A percentile compares a stretch with the other conserved stretches of the same genome.
Evolutionary conservation across 2,888 invertebrate species (phyloP).

Genomic region (Hirtodrosophila cameraria): DNA sequence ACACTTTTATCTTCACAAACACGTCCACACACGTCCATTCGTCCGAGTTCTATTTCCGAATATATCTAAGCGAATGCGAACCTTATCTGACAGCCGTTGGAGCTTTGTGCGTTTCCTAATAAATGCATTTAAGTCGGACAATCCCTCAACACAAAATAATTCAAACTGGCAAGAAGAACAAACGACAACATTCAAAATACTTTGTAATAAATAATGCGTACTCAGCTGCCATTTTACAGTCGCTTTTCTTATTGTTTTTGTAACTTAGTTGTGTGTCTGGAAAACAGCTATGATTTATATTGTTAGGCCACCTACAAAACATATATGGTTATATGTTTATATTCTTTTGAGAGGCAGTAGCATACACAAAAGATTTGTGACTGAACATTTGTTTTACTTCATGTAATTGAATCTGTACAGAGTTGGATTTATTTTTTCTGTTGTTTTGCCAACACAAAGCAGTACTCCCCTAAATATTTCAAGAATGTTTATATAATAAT

Average conservation of each 20-base stretch:
- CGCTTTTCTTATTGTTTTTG: conserved; percentile 20
- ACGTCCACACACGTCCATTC: conserved; percentile 27
- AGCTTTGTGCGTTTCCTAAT: conserved; percentile 64
- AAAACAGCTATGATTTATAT: conserved; percentile 45
- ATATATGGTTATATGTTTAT: background rate
- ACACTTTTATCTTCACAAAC: conserved; percentile 64
- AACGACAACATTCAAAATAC: conserved; percentile 36
- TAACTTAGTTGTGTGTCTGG: conserved; percentile 7
- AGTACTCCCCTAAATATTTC: too few species aligned
- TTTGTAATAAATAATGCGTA: conserved; percentile 62
- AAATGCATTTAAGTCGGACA: conserved; percentile 65
- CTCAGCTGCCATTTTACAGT: conserved; percentile 30
- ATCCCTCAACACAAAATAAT: background rate
- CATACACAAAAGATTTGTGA: conserved; percentile 58
- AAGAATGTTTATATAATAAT: too few species aligned
- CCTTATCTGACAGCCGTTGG: conserved; percentile 61
- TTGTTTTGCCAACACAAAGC: too few species aligned
- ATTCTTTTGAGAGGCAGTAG: background rate
- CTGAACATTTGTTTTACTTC: conserved; percentile 59
- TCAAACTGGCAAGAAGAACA: background rate
- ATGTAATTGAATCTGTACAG: conserved; percentile 62
- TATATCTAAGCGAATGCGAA: conserved; percentile 26
- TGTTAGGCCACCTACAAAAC: background rate
- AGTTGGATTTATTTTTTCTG: background rate
- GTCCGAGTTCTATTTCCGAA: background rate